Conservation (phyloP, 2,888 invertebrate genomes). For the Halictus ligatus region DNA sequence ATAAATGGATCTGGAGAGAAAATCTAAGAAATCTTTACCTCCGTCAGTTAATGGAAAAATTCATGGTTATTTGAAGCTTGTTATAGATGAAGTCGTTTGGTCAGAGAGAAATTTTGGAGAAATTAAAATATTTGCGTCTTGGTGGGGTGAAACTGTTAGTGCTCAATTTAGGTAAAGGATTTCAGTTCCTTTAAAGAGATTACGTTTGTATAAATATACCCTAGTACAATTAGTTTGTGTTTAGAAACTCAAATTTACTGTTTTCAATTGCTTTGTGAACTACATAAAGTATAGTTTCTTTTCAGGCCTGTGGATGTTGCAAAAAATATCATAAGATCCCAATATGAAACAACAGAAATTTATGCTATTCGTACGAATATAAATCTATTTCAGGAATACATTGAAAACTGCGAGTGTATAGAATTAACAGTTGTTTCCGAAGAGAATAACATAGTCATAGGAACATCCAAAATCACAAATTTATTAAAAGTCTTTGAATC, state of each 20-base stretch:
- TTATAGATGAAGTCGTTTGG: conserved; percentile 81
- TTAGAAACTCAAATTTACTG: not conserved
- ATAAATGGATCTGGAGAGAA: conserved; percentile 77
- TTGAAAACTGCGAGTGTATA: conserved; percentile 80
- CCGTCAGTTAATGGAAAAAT: conserved; percentile 82
- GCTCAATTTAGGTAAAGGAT: conserved; percentile 78
- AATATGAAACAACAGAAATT: conserved; percentile 70
- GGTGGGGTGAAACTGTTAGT: conserved; percentile 83
- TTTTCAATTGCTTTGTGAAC: not conserved
- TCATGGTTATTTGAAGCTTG: conserved; percentile 79
- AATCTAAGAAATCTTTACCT: conserved; percentile 77
- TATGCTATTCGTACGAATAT: conserved; percentile 80
- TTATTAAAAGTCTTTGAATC: conserved; percentile 74
- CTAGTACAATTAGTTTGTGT: not conserved
- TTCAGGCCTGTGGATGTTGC: conserved; percentile 76
- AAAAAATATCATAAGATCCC: conserved; percentile 59
- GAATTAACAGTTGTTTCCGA: conserved; percentile 78
- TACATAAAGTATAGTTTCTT: conserved; percentile 7
- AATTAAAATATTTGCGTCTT: conserved; percentile 78
- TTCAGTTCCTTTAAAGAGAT: not conserved
- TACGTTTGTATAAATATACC: not conserved
- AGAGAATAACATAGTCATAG: conserved; percentile 73
- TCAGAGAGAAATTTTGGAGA: conserved; percentile 76
- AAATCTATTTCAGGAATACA: conserved; percentile 79
- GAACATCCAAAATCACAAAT: conserved; percentile 75